phyloP scores from a whole-genome alignment of 2,113 vertebrate species.

The Thamnaconus septentrionalis region DNA sequence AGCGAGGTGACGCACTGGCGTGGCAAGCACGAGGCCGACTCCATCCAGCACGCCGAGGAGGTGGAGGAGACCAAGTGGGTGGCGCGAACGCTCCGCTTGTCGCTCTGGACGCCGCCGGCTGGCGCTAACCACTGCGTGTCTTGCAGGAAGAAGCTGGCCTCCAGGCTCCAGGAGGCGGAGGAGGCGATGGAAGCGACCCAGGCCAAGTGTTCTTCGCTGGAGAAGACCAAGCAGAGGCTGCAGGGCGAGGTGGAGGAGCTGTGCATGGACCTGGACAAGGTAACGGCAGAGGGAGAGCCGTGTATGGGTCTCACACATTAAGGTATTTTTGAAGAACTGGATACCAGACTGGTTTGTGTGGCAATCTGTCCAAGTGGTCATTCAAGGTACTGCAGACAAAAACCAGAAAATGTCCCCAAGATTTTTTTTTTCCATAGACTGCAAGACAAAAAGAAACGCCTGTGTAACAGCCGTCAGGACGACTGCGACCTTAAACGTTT shows the following conservation, averaged over 20 bases:
- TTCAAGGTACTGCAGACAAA: too few species aligned
- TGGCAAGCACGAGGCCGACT: conserved; percentile 74
- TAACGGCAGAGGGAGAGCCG: conserved; percentile 15
- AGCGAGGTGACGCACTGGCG: conserved; percentile 79
- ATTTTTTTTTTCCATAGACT: not conserved
- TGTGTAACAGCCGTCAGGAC: too few species aligned
- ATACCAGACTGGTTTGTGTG: too few species aligned
- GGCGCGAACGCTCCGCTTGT: not conserved
- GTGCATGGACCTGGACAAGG: conserved; percentile 80
- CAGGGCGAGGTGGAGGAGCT: conserved; percentile 81
- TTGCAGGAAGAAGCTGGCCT: conserved; percentile 76
- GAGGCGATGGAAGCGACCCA: conserved; percentile 78
- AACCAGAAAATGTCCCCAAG: too few species aligned
- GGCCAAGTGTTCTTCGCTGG: conserved; percentile 78
- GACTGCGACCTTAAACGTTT: too few species aligned
- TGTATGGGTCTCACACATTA: too few species aligned
- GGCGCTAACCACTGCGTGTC: not conserved
- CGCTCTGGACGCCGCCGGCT: not conserved
- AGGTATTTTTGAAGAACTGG: not conserved
- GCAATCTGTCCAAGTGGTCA: too few species aligned
- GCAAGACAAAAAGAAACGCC: too few species aligned
- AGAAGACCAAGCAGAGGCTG: conserved; percentile 80
- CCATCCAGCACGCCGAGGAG: conserved; percentile 77
- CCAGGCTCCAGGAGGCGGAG: conserved; percentile 78
- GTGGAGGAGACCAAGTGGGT: conserved; percentile 79